Evolutionary conservation across 2,797 vertebrate genomes (phyloP).

Genomic region (Austrolebias charrua): DNA sequence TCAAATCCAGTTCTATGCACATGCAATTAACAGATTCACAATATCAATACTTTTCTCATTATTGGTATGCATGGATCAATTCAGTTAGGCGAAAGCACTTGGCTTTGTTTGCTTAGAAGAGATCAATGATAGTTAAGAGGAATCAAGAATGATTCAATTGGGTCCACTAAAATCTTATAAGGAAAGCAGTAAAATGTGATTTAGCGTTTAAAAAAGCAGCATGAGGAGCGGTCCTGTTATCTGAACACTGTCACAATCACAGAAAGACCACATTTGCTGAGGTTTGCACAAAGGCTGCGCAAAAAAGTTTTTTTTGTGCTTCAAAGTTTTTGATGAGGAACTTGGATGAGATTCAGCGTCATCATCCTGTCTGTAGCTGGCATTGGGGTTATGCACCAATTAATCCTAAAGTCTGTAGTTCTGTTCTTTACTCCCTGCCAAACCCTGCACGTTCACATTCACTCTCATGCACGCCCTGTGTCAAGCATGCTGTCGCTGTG

Average conservation of each 20-base stretch:
- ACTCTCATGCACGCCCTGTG: slow-evolving; percentile 39
- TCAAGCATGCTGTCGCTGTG: slow-evolving; percentile 44
- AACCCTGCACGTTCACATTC: slow-evolving; percentile 16
- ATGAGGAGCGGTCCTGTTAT: slow-evolving; percentile 25
- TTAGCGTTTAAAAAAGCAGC: slow-evolving; percentile 34
- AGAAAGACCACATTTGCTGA: slow-evolving; percentile 16
- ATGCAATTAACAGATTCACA: slow-evolving; percentile 28
- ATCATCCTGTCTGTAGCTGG: slow-evolving; percentile 36
- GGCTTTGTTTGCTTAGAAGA: slow-evolving; percentile 24
- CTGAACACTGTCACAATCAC: slow-evolving; percentile 15
- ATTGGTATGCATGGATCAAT: slow-evolving; percentile 35
- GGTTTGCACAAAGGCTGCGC: neutral
- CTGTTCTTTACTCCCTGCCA: slow-evolving; percentile 47
- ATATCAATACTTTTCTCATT: slow-evolving; percentile 48
- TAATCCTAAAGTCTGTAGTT: slow-evolving; percentile 41
- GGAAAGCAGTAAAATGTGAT: slow-evolving; percentile 26
- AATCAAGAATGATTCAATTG: slow-evolving; percentile 41
- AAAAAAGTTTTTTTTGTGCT: slow-evolving; percentile 23
- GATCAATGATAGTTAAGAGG: slow-evolving; percentile 43
- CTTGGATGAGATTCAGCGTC: slow-evolving; percentile 33
- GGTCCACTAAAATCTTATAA: slow-evolving; percentile 28
- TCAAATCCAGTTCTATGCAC: neutral
- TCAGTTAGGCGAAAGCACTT: slow-evolving; percentile 24
- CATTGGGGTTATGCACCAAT: slow-evolving; percentile 42
- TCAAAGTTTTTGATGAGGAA: slow-evolving; percentile 29